Evolutionary conservation across 35 echinoderm and acorn worm species (phyloP), one percentile per base, ranked within the genome.

Genomic region (Strongylocentrotus purpuratus): DNA sequence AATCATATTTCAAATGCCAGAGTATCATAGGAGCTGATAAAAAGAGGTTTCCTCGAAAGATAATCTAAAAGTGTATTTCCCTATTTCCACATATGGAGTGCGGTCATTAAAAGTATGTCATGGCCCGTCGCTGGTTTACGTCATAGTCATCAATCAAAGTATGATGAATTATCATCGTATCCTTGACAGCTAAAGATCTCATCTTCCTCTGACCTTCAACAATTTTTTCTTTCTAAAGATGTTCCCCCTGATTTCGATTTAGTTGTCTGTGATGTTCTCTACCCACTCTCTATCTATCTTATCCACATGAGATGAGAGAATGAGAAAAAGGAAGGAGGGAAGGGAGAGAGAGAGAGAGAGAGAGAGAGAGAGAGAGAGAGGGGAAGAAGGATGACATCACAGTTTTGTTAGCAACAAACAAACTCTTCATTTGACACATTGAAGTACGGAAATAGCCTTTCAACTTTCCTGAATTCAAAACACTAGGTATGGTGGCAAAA

Each of bases 111-210:
- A 46, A 25, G 31, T 46, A 45, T 46, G 87, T 46, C 87, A 89
- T 78, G 65, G 65, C 87, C 11, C 33, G 87, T 5, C 41, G 33
- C 32, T 28, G 45, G 25, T 45, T 46, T 89, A 89, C 87, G 87
- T 89, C 87, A 89, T 89, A 89, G 45, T 45, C 87, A 89, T 89
- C 87, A 89, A 89, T 89, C 87, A 89, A 89, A 89, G 45, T 33
- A 11, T 89, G 45, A 46, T 89, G 87, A 89, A 89, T 89, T 89
- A 89, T 89, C 33, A 20, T 46, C 87, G 25, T 20, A 89, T 89
- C 87, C 32, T 89, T 89, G 87, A 33, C 32, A 89, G 15, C 45
- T 33, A 33, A 7, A 46, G 25, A 46, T 45, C 45, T 89, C 45
- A 89, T 89, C 87, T 45, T 46, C 45, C 87, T 33, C 31, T 46